A percentile compares a stretch with the other conserved stretches of the same genome.
Conservation (phyloP, 2,888 invertebrate genomes). For the Teinopalpus imperialis region DNA sequence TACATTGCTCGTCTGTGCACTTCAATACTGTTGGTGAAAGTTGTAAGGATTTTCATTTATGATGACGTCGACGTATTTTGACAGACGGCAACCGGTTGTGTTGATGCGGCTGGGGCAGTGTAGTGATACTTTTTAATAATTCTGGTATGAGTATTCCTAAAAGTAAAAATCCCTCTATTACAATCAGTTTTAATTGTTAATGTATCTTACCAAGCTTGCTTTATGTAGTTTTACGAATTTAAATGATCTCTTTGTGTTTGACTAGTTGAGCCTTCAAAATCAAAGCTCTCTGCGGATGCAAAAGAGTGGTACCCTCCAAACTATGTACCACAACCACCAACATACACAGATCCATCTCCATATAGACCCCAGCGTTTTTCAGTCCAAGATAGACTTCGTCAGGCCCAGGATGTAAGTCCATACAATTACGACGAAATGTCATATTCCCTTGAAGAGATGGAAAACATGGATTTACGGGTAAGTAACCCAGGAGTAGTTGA, state of each 20-base stretch:
- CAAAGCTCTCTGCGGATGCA: slow-evolving; percentile 80
- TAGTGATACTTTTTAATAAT: no score
- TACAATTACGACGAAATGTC: slow-evolving; percentile 71
- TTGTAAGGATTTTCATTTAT: slow-evolving; percentile 67
- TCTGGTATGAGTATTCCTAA: no score
- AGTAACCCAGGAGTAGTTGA: no score
- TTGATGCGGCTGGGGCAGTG: slow-evolving; percentile 12
- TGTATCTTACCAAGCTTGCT: not conserved
- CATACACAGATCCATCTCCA: slow-evolving; percentile 55
- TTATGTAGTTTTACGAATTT: slow-evolving; percentile 12
- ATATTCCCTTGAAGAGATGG: slow-evolving; percentile 66
- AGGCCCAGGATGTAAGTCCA: slow-evolving; percentile 68
- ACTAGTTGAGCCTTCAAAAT: slow-evolving; percentile 63
- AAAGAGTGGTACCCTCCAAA: slow-evolving; percentile 83
- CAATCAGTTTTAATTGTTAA: no score
- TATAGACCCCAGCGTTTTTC: slow-evolving; percentile 65
- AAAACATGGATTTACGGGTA: slow-evolving; percentile 68
- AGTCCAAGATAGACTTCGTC: slow-evolving; percentile 72
- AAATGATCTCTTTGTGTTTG: slow-evolving; percentile 30
- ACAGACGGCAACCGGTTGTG: slow-evolving; percentile 50
- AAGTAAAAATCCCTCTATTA: no score
- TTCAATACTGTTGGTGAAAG: slow-evolving; percentile 70
- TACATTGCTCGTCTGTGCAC: slow-evolving; percentile 40
- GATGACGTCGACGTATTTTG: slow-evolving; percentile 68
- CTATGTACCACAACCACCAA: slow-evolving; percentile 61